A percentile compares a stretch with the other conserved stretches of the same genome.
These are phyloP conservation scores for Holotrichia oblita DNA, from an alignment of 1,140 invertebrate genomes.

Conservation along the genomic window DNA sequence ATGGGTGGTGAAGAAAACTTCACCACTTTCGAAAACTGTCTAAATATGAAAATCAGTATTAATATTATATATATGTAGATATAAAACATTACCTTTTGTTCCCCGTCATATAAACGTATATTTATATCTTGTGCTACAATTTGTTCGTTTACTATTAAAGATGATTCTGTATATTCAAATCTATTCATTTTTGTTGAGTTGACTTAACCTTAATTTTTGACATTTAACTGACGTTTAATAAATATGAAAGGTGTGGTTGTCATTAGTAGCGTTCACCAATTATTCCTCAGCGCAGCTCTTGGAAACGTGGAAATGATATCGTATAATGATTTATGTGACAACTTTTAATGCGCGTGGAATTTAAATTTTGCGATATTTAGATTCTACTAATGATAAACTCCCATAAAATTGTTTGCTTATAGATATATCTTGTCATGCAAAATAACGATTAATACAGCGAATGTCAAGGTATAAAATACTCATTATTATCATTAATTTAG, in stretches of 20 bases:
- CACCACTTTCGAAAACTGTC: conserved; percentile 85
- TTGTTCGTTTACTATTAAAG: conserved; percentile 73
- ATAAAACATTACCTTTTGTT: conserved; percentile 81
- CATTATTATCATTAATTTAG: too few species aligned
- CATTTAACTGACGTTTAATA: too few species aligned
- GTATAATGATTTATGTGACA: too few species aligned
- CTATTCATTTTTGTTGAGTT: conserved; percentile 73
- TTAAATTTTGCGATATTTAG: too few species aligned
- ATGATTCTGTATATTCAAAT: conserved; percentile 79
- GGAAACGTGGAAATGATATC: too few species aligned
- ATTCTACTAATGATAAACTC: too few species aligned
- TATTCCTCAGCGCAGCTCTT: too few species aligned
- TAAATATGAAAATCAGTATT: conserved; percentile 57
- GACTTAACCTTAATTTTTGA: background rate
- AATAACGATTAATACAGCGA: background rate
- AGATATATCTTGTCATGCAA: background rate
- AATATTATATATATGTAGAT: too few species aligned
- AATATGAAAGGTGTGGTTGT: background rate
- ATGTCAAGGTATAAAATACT: background rate
- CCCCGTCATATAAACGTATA: conserved; percentile 87
- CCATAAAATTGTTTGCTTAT: too few species aligned
- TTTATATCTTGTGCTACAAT: conserved; percentile 75
- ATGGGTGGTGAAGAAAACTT: conserved; percentile 81
- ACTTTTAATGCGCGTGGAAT: too few species aligned
- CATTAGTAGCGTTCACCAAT: too few species aligned